Evolutionary conservation across 2,113 vertebrate species (phyloP).

Genomic region (Panthera leo): DNA sequence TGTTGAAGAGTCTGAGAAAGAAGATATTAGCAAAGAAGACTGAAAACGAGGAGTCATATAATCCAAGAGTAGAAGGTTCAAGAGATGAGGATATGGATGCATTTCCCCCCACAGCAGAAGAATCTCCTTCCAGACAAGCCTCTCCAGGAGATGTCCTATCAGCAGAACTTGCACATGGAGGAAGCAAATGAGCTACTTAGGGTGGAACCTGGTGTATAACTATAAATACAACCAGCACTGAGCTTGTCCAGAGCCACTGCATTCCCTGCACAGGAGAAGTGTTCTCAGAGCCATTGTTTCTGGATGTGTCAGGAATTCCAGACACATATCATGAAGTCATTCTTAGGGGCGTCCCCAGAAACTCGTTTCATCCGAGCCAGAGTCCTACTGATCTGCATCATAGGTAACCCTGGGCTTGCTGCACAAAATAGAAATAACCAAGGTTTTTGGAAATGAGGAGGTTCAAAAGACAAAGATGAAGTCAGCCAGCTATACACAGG

Average conservation of each 20-base stretch:
- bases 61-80: neutral
- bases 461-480: neutral
- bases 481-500: neutral
- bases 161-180: slow-evolving; percentile 90
- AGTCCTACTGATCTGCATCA: neutral
- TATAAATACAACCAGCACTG: neutral
- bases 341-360: neutral
- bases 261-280: neutral
- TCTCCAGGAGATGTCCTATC: slow-evolving; percentile 69
- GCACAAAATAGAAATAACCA: neutral
- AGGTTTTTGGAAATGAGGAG: neutral
- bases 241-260: neutral
- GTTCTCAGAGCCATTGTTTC: neutral
- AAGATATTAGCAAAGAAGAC: neutral
- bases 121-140: slow-evolving; percentile 83
- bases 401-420: neutral
- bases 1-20: neutral
- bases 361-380: neutral
- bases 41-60: neutral
- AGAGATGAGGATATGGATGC: slow-evolving; percentile 71
- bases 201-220: neutral
- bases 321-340: neutral
- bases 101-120: neutral
- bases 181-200: slow-evolving; percentile 85
- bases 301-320: neutral